Evolutionary conservation across 2,113 vertebrate species (phyloP), one percentile per base, ranked within the genome.

Genomic region (Melanostigma gelatinosum): DNA sequence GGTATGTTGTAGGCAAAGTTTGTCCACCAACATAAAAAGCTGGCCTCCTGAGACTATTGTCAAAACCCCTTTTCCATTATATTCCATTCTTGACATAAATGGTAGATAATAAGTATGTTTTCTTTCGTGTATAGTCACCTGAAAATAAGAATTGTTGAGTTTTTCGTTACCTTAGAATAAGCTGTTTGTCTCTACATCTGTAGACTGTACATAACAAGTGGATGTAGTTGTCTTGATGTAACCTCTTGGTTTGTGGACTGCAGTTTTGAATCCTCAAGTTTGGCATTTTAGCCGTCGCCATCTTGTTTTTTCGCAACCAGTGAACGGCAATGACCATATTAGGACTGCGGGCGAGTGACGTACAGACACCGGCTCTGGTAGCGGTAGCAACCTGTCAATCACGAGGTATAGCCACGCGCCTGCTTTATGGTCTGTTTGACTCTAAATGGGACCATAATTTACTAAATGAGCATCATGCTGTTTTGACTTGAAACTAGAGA

Each of bases 31-130:
- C 20, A 11, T 42, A 27, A 62, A 36, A 12, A 34, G 3, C 29
- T 57, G 16, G 20, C 68, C 72, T 77, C 58, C 64, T 60, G 62
- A 58, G 57, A 63, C n/a, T 18, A 52, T 40, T 40, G 38, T 40
- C 38, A 40, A 40, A 40, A 40, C 38, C 38, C 38, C 8, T 40
- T 38, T 10, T 40, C 38, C 8, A 40, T 40, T 40, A 40, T 40
- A 40, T 40, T 40, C 38, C 38, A 40, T 40, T 10, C 8, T 40
- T 40, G 38, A 10, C 38, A 46, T 15, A 15, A 46, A 46, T 46
- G 4, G 13, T 15, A 12, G 15, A 46, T 46, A 46, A 46, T 15
- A 46, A 46, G 44, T 46, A 15, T 40, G 38, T 40, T 40, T 40
- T 40, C 38, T 8, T 40, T 10, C 0, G 8, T 40, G 38, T 40